Conservation (phyloP, 2,888 invertebrate genomes). For the Caenorhabditis becei region DNA sequence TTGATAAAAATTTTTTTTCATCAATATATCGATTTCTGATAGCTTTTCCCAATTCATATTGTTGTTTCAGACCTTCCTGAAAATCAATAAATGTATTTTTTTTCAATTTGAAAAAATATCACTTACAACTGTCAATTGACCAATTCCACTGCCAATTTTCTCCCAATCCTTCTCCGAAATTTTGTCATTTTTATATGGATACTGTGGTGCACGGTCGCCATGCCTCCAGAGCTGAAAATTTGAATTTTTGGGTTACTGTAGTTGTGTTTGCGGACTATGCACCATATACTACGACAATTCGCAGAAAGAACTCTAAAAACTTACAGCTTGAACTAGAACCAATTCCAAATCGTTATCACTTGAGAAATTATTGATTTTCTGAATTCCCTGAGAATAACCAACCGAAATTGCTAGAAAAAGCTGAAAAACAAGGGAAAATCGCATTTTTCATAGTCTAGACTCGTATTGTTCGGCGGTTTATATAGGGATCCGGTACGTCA, state of each 20-base stretch:
- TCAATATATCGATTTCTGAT: slow-evolving; percentile 87
- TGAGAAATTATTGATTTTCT: no score
- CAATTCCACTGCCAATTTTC: slow-evolving; percentile 58
- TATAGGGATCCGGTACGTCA: slow-evolving; percentile 25
- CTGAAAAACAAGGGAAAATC: neutral
- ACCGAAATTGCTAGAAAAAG: slow-evolving; percentile 17
- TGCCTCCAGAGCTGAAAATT: slow-evolving; percentile 66
- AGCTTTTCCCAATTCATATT: slow-evolving; percentile 88
- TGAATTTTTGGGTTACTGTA: neutral
- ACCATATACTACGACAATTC: neutral
- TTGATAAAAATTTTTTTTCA: no score
- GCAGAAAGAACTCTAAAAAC: neutral
- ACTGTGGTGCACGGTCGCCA: slow-evolving; percentile 66
- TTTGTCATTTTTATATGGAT: slow-evolving; percentile 50
- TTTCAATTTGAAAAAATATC: neutral
- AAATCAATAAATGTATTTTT: neutral
- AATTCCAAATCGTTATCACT: slow-evolving; percentile 21
- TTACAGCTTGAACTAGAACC: slow-evolving; percentile 43
- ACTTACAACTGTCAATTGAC: slow-evolving; percentile 54
- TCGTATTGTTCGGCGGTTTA: neutral
- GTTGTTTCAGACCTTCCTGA: slow-evolving; percentile 83
- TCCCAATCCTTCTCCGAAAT: slow-evolving; percentile 54
- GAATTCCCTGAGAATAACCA: neutral
- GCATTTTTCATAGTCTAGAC: neutral
- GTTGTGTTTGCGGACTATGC: neutral